These are phyloP conservation scores for Holocentrus rufus DNA, from an alignment of 2,797 vertebrate genomes.

Conservation along the genomic window DNA sequence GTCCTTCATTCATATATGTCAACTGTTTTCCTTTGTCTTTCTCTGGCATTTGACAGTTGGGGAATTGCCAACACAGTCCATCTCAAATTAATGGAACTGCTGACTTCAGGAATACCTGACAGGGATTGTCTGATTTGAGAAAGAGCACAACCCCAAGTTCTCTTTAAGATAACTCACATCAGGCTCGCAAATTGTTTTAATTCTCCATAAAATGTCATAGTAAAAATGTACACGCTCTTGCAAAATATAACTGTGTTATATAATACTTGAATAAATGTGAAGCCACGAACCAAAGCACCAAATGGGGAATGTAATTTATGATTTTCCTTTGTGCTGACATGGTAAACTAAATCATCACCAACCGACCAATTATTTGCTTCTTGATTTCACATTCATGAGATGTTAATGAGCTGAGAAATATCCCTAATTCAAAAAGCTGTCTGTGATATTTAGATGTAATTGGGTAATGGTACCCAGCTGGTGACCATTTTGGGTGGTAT, in stretches of 20 bases:
- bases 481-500: conserved; percentile 31
- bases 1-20: conserved; percentile 61
- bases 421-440: conserved; percentile 63
- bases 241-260: not conserved
- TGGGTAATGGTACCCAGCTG: conserved; percentile 63
- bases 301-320: conserved; percentile 47
- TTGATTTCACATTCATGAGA: conserved; percentile 76
- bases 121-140: conserved; percentile 8
- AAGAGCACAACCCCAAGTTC: conserved; percentile 14
- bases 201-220: conserved; percentile 20
- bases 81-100: not conserved
- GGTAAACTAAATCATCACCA: conserved; percentile 58
- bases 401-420: conserved; percentile 75
- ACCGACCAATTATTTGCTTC: conserved; percentile 59
- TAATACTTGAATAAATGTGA: conserved; percentile 1
- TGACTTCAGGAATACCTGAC: conserved; percentile 2
- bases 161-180: conserved; percentile 24
- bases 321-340: conserved; percentile 50
- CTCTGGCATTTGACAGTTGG: conserved; percentile 42
- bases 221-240: not conserved
- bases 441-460: conserved; percentile 63
- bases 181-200: conserved; percentile 22
- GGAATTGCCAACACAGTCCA: conserved; percentile 18
- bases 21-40: conserved; percentile 53
- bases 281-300: conserved; percentile 20